Evolutionary conservation across 2,113 vertebrate species (phyloP), one percentile per base, ranked within the genome.

Genomic region (Chaenocephalus aceratus): DNA sequence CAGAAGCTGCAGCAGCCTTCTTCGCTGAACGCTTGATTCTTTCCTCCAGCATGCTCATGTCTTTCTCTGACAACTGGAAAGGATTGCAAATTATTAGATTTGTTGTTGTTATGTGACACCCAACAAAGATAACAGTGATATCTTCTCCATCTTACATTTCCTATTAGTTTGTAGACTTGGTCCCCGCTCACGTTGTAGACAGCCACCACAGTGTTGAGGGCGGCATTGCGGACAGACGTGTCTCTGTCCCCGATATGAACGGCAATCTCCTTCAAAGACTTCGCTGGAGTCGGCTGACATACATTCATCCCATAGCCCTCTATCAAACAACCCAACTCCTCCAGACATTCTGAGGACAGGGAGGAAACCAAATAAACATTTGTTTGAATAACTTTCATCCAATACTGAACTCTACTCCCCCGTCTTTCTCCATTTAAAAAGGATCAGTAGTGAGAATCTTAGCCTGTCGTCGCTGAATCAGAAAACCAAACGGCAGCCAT

Each of bases 1-100:
- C 49, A 0, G 97, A 95, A 58, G 95, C 91, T 11, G 95, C 89
- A 0, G 95, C 84, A 0, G 96, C 90, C 86, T 97, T 99, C 93
- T 99, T 99, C 36, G 97, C 98, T 8, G 98, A 97, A 2, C 98
- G 95, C 48, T 99, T 99, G 92, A 99, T 98, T 69, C 98, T 95
- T 75, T 99, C 98, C 84, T 99, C 98, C 41, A 99, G 88, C 98
- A 99, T 99, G 91, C 98, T 99, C 98, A 99, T 96, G 79, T 99
- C 98, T 77, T 99, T 99, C 86, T 99, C 98, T 5, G 98, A 99
- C 77, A 99, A 95, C 98, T 99, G 72, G 11, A 70, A n/a, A 36
- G 0, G 6, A 41, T 0, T 1, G 6, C 0, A 15, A 7, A 26
- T 10, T 34, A 53, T 9, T 7, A 15, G 36, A 41, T 30, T 30